Base-by-base conservation (phyloP, 1,140 invertebrate genomes). In the Orchesella cincta region DNA sequence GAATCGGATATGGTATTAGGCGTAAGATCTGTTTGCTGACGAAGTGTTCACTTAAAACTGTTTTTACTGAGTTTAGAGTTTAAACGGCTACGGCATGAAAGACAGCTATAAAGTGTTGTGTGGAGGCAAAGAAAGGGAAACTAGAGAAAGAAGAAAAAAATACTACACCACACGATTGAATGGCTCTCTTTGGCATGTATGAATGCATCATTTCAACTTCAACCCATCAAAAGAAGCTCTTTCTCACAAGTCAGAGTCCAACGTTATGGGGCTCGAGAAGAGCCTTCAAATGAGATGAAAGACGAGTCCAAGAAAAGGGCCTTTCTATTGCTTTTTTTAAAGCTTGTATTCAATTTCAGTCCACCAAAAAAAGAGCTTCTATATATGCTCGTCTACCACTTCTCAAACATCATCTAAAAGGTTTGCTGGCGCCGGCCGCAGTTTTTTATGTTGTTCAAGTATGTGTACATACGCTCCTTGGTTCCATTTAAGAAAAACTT, bases 361-460 rank as follows among this genome's bases (percentile, higher is more conserved):
- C 62, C 62, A 67, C 31, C 31, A 67, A 3, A 67, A 67, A 33
- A 29, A 67, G 3, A 3, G 14, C 29, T 31, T 31, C 62, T 67
- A 16, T 67, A 5, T 12, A 33, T n/a, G 12, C 54, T 62, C 54
- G 8, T 62, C 62, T 67, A 26, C 5, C 8, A 67, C 31, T 67
- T 67, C 62, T 31, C 62, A 33, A 31, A 12, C 62, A 67, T 33
- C 31, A 67, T 14, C 62, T 5, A 67, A 67, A 29, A 33, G 39
- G 62, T 5, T 67, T 33, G 8, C 62, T 67, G 62, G 62, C 62
- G 62, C 62, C 62, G 31, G 33, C 2, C 23, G 26, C 26, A 29
- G 3, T 33, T 67, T 62, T 67, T 67, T 67, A 67, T 67, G 62
- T 29, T 31, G 62, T 33, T 67, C 62, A 67, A 67, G 62, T 67